Percentiles rank a stretch among this genome's conserved stretches.
Evolutionary conservation across 2,797 vertebrate species (phyloP).

Genomic region (Erpetoichthys calabaricus): DNA sequence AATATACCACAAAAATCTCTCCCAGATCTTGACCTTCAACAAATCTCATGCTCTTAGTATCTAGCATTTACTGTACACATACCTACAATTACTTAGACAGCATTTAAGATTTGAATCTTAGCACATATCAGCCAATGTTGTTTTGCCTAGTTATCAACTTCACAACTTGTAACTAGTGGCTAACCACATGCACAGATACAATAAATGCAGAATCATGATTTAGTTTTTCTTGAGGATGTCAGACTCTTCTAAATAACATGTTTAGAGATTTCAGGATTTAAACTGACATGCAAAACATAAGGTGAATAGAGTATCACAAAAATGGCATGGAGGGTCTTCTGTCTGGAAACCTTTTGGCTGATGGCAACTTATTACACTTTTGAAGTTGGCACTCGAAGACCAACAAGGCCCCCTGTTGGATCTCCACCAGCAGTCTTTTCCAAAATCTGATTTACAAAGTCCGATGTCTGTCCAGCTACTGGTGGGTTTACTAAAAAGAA

Average conservation of each 20-base stretch:
- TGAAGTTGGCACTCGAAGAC: slow-evolving; percentile 80
- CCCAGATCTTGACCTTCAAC: neutral
- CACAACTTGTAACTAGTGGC: slow-evolving; percentile 30
- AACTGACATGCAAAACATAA: slow-evolving; percentile 65
- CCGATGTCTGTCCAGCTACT: slow-evolving; percentile 90
- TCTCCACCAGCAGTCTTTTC: slow-evolving; percentile 90
- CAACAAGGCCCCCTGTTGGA: slow-evolving; percentile 89
- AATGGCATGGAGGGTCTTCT: slow-evolving; percentile 37
- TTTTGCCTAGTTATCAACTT: slow-evolving; percentile 24
- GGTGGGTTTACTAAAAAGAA: slow-evolving; percentile 58
- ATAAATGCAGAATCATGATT: slow-evolving; percentile 30
- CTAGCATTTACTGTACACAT: neutral
- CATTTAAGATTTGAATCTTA: neutral
- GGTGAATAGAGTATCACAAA: slow-evolving; percentile 49
- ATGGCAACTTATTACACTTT: slow-evolving; percentile 64
- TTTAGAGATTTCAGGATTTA: slow-evolving; percentile 30
- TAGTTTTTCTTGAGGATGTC: no score
- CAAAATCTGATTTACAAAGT: slow-evolving; percentile 97
- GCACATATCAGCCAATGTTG: neutral
- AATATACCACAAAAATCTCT: neutral
- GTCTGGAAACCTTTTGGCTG: slow-evolving; percentile 36
- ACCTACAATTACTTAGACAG: neutral
- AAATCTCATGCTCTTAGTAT: neutral
- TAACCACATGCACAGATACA: slow-evolving; percentile 32
- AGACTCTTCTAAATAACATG: slow-evolving; percentile 17